These are phyloP conservation scores for Chromis chromis DNA, from an alignment of 2,797 vertebrate genomes.

Conservation along the genomic window DNA sequence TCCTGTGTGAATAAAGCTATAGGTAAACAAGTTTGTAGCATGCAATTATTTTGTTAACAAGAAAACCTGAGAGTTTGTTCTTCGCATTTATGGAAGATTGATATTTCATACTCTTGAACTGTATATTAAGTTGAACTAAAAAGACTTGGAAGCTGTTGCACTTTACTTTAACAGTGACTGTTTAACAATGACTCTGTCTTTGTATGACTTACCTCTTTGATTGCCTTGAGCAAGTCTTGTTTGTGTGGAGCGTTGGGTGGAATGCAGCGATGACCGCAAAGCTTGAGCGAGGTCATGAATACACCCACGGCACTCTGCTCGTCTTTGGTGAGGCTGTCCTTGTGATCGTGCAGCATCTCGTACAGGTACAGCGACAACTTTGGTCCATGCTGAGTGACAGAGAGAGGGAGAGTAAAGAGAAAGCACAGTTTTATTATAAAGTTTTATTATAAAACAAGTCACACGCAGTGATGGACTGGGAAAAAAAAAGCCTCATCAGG, in stretches of 20 bases:
- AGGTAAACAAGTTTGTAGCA: too few species aligned
- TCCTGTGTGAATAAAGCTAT: constrained; percentile 84
- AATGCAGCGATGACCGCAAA: constrained; percentile 92
- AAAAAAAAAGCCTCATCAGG: background rate
- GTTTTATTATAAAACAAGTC: background rate
- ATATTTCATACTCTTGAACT: constrained; percentile 3
- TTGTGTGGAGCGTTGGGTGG: constrained; percentile 88
- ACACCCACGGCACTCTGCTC: constrained; percentile 85
- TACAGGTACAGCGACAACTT: constrained; percentile 94
- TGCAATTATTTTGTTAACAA: background rate
- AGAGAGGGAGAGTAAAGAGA: background rate
- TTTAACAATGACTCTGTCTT: constrained; percentile 9
- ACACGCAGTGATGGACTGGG: constrained; percentile 14
- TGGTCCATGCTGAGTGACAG: constrained; percentile 89
- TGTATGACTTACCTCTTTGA: constrained; percentile 87
- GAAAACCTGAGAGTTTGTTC: constrained; percentile 1
- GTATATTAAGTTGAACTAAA: background rate
- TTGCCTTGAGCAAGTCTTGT: constrained; percentile 89
- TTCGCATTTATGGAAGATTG: background rate
- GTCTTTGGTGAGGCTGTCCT: constrained; percentile 88
- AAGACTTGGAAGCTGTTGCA: background rate
- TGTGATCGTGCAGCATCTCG: constrained; percentile 92
- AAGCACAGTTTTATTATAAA: background rate
- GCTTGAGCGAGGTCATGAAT: constrained; percentile 91
- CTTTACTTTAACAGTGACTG: constrained; percentile 12